Base-by-base conservation (phyloP, 2,888 invertebrate species). In the Ethmia dodecea region DNA sequence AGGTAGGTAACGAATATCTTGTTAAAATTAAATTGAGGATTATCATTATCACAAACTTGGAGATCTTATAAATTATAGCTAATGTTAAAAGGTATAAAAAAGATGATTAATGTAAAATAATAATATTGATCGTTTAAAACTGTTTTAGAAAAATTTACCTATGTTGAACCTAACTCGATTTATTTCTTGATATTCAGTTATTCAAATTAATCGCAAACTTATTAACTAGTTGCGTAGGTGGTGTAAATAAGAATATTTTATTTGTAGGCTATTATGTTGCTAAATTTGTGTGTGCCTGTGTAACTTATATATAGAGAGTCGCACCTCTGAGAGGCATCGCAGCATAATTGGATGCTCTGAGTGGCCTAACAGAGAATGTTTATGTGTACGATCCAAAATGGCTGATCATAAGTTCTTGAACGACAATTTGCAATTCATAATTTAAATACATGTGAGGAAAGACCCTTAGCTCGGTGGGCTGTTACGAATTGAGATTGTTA, bases 111-210 rank as follows among this genome's bases (percentile, higher is more conserved):
- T 81, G 75, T 83, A 81, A 76, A 72, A 68, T 73, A 69, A 66
- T 56, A 62, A 62, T 77, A 80, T n/a, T n/a, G n/a, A n/a, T 78
- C 64, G 76, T 80, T 83, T 75, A 58, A 72, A 70, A 77, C 67
- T 79, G 78, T 86, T 84, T 84, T 86, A 86, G 86, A 86, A 77
- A 84, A 86, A 84, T 86, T 79, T 86, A 86, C 86, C 83, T 86
- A 71, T 69, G 86, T 86, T 86, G 65, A 77, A 73, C 61, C 67
- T 73, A 68, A 67, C 69, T 76, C 66, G 54, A 67, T 79, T 83
- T 69, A 53, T 78, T 81, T 81, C 66, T 62, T 60, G 55, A 62
- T 62, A 60, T 63, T 18, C 56, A 64, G 60, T 71, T 71, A 71
- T 69, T 73, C 62, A 63, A 64, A 63, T 69, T 71, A 61, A 70